Percentiles rank a stretch among this genome's conserved stretches.
Conservation (phyloP, 2,888 invertebrate genomes). For the Gibbula magus region DNA sequence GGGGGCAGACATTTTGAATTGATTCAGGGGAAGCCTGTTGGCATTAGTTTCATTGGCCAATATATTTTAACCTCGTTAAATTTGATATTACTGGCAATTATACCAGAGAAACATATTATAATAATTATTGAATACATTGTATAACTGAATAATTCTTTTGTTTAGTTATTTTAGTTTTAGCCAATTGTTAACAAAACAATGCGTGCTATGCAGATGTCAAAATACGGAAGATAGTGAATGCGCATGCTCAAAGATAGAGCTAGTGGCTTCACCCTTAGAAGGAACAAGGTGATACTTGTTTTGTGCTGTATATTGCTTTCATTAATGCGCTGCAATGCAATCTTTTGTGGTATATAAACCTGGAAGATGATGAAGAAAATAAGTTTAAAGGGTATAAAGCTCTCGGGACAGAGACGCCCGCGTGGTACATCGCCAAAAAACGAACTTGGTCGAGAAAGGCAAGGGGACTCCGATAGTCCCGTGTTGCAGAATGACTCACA, state of each 20-base stretch:
- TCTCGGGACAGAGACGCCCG: slow-evolving; percentile 46
- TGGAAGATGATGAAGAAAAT: slow-evolving; percentile 63
- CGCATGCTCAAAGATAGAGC: slow-evolving; percentile 37
- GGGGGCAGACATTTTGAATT: slow-evolving; percentile 48
- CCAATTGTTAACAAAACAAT: slow-evolving; percentile 27
- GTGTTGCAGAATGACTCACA: slow-evolving; percentile 39
- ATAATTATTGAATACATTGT: neutral
- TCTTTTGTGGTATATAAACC: slow-evolving; percentile 13
- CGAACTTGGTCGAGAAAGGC: slow-evolving; percentile 31
- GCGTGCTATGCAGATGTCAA: slow-evolving; percentile 32
- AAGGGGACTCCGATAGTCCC: slow-evolving; percentile 30
- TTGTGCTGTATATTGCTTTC: slow-evolving; percentile 31
- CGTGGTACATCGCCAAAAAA: slow-evolving; percentile 34
- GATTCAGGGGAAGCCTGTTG: neutral
- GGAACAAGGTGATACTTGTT: slow-evolving; percentile 36
- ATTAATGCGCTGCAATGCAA: slow-evolving; percentile 30
- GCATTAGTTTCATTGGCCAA: no score
- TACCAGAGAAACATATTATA: no score
- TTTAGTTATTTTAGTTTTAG: neutral
- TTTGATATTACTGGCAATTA: no score
- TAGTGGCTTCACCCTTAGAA: slow-evolving; percentile 34
- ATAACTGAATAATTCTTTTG: neutral
- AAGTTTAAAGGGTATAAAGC: slow-evolving; percentile 50
- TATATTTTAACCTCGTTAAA: no score
- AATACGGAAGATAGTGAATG: slow-evolving; percentile 38